Evolutionary conservation across 2,888 invertebrate species (phyloP).

Genomic region (Eremobia ochroleuca): DNA sequence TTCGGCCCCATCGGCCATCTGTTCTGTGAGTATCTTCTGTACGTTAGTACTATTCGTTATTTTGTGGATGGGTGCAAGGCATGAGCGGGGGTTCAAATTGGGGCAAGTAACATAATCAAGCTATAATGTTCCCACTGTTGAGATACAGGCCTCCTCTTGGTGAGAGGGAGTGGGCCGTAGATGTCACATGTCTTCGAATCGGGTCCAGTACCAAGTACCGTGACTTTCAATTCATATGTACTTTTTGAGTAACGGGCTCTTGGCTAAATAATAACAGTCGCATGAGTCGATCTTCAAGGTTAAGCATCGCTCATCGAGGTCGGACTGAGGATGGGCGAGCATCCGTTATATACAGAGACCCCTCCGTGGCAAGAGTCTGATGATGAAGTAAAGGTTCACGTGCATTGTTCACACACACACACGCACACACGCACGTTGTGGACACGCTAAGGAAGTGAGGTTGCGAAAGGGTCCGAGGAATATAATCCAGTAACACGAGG

Average conservation of each 20-base stretch:
- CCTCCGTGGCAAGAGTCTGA: background rate
- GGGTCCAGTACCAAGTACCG: background rate
- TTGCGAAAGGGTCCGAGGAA: background rate
- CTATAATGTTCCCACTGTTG: too few species aligned
- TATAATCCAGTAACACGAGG: background rate
- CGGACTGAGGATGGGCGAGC: background rate
- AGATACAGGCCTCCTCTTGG: background rate
- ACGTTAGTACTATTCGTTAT: too few species aligned
- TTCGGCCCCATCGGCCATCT: too few species aligned
- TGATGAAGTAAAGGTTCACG: background rate
- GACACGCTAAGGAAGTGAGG: too few species aligned
- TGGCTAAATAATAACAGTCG: background rate
- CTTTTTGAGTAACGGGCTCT: background rate
- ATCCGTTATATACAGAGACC: background rate
- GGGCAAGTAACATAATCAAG: background rate
- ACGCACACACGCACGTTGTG: too few species aligned
- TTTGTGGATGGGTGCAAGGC: conserved; percentile 41
- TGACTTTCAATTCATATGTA: background rate
- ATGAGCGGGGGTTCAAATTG: conserved; percentile 2
- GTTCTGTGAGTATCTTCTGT: too few species aligned
- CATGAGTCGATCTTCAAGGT: background rate
- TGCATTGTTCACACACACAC: too few species aligned
- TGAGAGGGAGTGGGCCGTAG: background rate
- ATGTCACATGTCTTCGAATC: background rate
- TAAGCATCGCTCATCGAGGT: background rate